Evolutionary conservation across 1,140 invertebrate species (phyloP).

Genomic region (Brachionus paranguensis): DNA sequence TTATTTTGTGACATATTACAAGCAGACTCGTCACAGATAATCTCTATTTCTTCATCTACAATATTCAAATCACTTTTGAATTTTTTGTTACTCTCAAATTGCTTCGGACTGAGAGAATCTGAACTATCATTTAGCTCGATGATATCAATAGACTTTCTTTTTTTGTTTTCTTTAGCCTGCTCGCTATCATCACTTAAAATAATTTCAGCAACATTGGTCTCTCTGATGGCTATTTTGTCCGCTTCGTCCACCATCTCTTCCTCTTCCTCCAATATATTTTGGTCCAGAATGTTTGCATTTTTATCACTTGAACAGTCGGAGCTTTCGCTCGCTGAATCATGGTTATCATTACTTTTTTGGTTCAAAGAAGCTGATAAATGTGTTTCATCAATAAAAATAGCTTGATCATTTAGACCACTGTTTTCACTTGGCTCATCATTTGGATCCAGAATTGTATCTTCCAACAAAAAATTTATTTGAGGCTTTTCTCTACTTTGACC

Average conservation of each 20-base stretch:
- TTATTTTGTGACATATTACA: background rate
- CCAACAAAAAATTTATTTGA: background rate
- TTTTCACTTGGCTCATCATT: background rate
- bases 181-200: slow-evolving; percentile 5
- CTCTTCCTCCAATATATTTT: slow-evolving; percentile 1
- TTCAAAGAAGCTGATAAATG: background rate
- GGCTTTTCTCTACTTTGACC: background rate
- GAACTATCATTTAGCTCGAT: background rate
- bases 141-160: background rate
- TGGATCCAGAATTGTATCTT: background rate
- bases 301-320: background rate
- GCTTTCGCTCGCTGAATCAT: background rate
- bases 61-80: background rate
- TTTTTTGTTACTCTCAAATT: background rate
- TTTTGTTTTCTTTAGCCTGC: background rate
- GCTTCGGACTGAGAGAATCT: background rate
- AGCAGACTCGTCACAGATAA: background rate
- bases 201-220: background rate
- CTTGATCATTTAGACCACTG: background rate
- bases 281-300: background rate
- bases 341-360: background rate
- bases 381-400: slow-evolving; percentile 24
- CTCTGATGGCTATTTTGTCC: background rate
- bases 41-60: slow-evolving; percentile 5
- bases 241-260: background rate